phyloP scores from a whole-genome alignment of 2,888 invertebrate genomes.

The Oscheius sp. region DNA sequence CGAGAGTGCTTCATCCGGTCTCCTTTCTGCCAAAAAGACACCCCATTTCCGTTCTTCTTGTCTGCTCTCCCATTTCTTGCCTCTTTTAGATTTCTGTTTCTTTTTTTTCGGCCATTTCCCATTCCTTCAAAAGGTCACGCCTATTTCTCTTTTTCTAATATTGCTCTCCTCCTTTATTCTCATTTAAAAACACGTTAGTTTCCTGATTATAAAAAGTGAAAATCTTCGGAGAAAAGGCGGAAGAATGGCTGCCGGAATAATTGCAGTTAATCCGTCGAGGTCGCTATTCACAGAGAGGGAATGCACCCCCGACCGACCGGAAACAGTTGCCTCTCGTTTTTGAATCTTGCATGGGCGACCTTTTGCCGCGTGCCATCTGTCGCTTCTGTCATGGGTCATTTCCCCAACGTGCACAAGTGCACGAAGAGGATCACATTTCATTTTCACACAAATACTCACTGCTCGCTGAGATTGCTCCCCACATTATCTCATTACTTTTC shows the following conservation, averaged over 20 bases:
- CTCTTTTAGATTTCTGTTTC: neutral
- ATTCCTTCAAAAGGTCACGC: neutral
- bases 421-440: conserved; percentile 9
- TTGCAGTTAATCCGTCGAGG: too few species aligned
- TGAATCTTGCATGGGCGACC: too few species aligned
- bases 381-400: too few species aligned
- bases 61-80: neutral
- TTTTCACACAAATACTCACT: neutral
- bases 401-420: too few species aligned
- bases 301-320: too few species aligned
- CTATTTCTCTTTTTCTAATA: too few species aligned
- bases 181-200: neutral
- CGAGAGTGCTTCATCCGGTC: too few species aligned
- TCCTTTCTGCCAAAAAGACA: neutral
- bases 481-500: conserved; percentile 9
- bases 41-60: neutral
- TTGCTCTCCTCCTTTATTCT: neutral
- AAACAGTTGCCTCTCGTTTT: too few species aligned
- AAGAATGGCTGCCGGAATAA: neutral
- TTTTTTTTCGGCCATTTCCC: neutral
- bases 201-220: neutral
- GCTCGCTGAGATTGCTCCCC: neutral
- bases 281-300: too few species aligned
- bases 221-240: neutral
- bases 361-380: too few species aligned